Evolutionary conservation across 2,888 invertebrate species (phyloP), one percentile per base, ranked within the genome.

Genomic region (Dyspetes luteomarginatus): DNA sequence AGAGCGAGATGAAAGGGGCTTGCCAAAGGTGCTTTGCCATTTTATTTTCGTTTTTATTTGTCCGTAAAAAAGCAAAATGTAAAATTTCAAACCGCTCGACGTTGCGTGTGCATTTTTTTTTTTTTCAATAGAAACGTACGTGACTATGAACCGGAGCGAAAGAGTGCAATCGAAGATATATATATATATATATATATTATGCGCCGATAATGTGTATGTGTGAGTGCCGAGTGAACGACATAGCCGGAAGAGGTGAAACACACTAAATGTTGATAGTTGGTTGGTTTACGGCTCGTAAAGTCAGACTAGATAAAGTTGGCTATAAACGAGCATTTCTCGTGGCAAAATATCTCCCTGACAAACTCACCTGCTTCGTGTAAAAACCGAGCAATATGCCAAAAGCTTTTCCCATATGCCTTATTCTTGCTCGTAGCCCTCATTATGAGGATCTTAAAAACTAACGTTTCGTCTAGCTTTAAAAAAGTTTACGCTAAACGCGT

Each of bases 231-330:
- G 36, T 9, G 9, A 67, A 67, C 52, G 50, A 19, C 28, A 30
- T 28, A 52, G 12, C 12, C 24, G 24, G 43, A 45, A 24, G 24
- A 24, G 15, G 7, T 9, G 22, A 50, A 9, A 28, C n/a, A 58
- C 28, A 64, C 52, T n/a, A 22, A 41, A 1, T 43, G 50, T 64
- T n/a, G 48, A 36, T 41, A 48, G 50, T 71, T 64, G 65, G 36
- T 71, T 78, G 77, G 17, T 65, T 78, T 78, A 78, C 77, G 77
- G 30, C 71, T 30, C 77, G 71, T 78, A 78, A 78, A 78, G 71
- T 17, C 55, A 45, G 55, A 48, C 30, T n/a, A 50, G 36, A 17
- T 19, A 41, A 43, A 41, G 2, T 15, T 36, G 64, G 71, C 26
- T 50, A 36, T 78, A 78, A 78, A 78, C 36, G 71, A n/a, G n/a